Conservation (phyloP, 2,888 invertebrate species). For the Melieria crassipennis region DNA sequence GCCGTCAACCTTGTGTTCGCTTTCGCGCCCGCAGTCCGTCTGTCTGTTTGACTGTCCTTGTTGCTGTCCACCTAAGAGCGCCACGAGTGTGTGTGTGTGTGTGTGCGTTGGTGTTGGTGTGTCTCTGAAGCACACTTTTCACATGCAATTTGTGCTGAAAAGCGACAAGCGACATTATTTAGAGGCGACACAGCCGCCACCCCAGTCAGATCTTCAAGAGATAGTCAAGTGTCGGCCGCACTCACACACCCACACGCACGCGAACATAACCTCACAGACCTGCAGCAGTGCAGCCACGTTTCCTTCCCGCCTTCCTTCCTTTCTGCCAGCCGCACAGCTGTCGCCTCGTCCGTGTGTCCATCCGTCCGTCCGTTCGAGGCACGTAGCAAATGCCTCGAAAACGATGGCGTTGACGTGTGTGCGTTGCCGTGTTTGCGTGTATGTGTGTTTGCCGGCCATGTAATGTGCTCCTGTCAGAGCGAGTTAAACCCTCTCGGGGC, state of each 20-base stretch:
- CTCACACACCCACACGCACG: not conserved
- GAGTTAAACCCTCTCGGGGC: conserved; percentile 42
- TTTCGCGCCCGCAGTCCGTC: conserved; percentile 18
- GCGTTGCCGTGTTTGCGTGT: not conserved
- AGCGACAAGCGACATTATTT: conserved; percentile 60
- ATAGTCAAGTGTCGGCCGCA: conserved; percentile 8
- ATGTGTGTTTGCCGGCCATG: conserved; percentile 10
- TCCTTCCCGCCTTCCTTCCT: too few relatives aligned
- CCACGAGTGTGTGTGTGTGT: conserved; percentile 27
- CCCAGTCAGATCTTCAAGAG: conserved; percentile 10
- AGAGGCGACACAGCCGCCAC: conserved; percentile 54
- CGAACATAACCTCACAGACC: not conserved
- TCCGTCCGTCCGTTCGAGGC: too few relatives aligned
- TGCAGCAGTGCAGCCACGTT: too few relatives aligned
- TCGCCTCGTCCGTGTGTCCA: too few relatives aligned
- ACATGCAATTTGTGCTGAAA: conserved; percentile 62
- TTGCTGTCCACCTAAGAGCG: not conserved
- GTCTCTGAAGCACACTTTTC: conserved; percentile 55
- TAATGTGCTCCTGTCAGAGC: conserved; percentile 49
- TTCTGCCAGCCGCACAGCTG: too few relatives aligned
- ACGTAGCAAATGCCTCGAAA: too few relatives aligned
- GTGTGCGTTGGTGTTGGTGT: conserved; percentile 42
- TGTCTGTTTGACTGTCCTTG: not conserved
- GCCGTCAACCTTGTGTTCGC: conserved; percentile 14
- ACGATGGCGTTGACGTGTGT: too few relatives aligned